A percentile compares a stretch with the other conserved stretches of the same genome.
Conservation (phyloP, 64 coral and sea anemone species). For the Dendrophyllia cribrosa region DNA sequence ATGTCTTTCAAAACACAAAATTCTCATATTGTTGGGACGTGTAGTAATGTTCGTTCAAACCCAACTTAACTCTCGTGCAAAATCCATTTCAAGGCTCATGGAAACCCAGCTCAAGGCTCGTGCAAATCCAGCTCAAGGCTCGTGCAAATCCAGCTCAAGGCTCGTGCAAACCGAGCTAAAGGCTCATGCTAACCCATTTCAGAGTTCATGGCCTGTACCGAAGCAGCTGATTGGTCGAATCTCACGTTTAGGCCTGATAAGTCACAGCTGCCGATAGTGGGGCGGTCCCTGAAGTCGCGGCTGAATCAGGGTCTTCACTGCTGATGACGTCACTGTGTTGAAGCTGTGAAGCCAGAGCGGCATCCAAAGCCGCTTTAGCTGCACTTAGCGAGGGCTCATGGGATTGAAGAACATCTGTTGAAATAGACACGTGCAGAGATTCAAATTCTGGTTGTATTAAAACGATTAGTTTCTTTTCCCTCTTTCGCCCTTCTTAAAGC, state of each 20-base stretch:
- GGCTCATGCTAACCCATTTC: neutral
- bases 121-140: too few species aligned
- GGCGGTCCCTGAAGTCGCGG: constrained; percentile 54
- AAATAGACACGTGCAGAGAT: neutral
- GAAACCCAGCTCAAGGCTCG: too few species aligned
- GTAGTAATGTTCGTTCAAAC: too few species aligned
- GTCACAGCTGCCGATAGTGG: constrained; percentile 57
- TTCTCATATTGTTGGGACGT: neutral
- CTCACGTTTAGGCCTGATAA: constrained; percentile 44
- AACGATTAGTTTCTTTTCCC: neutral
- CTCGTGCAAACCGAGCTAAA: too few species aligned
- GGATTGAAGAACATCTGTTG: constrained; percentile 9
- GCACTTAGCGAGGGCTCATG: constrained; percentile 36
- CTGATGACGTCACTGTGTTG: constrained; percentile 57
- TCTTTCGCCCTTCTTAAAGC: too few species aligned
- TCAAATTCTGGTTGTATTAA: neutral
- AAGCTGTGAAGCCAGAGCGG: constrained; percentile 49
- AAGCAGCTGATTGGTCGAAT: neutral
- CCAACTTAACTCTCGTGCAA: too few species aligned
- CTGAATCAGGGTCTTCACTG: constrained; percentile 41
- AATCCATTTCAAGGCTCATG: too few species aligned
- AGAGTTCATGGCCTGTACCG: neutral
- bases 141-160: too few species aligned
- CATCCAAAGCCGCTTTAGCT: constrained; percentile 57
- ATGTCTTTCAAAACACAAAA: neutral